Evolutionary conservation across 2,113 vertebrate species (phyloP).

Genomic region (Stegostoma tigrinum): DNA sequence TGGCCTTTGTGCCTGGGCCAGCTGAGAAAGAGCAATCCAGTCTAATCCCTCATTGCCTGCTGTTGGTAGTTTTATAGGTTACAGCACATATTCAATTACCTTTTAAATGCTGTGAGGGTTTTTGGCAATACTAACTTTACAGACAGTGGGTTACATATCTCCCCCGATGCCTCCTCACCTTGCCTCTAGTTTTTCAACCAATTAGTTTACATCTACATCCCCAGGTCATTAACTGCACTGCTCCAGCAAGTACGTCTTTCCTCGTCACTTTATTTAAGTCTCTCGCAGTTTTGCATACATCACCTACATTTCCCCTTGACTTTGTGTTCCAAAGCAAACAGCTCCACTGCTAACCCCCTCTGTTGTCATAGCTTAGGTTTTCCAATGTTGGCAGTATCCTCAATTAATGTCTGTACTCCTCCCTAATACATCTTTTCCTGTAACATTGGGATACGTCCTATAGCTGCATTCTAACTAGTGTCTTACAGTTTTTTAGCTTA

Average conservation of each 20-base stretch:
- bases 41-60: neutral
- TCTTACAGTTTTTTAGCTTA: neutral
- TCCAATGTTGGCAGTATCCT: too few relatives aligned
- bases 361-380: neutral
- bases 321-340: neutral
- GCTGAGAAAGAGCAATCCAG: neutral
- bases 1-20: too few relatives aligned
- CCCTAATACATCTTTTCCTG: neutral
- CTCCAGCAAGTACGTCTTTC: neutral
- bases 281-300: neutral
- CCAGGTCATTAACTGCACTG: neutral
- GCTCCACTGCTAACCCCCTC: neutral
- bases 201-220: neutral
- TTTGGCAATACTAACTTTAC: neutral
- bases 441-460: neutral
- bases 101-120: neutral
- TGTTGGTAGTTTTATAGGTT: neutral
- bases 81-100: neutral
- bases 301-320: neutral
- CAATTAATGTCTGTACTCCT: neutral
- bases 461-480: neutral
- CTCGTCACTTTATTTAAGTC: too few relatives aligned
- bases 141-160: neutral
- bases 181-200: neutral
- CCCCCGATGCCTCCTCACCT: neutral